These are phyloP conservation scores for Todiramphus saurophagus DNA, from an alignment of 2,113 vertebrate genomes.

Conservation along the genomic window DNA sequence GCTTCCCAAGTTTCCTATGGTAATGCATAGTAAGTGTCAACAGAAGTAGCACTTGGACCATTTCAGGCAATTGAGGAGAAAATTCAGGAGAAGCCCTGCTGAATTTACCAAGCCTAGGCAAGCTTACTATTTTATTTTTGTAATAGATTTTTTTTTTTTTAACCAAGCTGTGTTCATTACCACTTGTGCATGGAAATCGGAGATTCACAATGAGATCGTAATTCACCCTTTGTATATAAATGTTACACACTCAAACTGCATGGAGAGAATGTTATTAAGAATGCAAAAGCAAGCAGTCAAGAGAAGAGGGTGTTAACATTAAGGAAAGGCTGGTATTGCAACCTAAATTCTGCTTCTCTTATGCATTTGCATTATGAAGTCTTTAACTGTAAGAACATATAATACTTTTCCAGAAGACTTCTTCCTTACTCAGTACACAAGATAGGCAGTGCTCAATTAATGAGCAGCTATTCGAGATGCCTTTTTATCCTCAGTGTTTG, in stretches of 20 bases:
- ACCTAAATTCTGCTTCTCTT: neutral
- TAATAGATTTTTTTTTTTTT: neutral
- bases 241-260: neutral
- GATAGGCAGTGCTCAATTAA: neutral
- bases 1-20: neutral
- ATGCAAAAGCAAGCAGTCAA: neutral
- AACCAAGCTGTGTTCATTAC: neutral
- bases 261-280: neutral
- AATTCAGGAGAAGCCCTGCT: neutral
- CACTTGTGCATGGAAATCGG: neutral
- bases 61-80: constrained; percentile 7
- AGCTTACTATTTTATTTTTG: neutral
- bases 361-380: neutral
- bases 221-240: neutral
- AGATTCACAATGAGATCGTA: neutral
- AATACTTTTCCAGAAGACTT: neutral
- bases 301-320: neutral
- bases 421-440: neutral
- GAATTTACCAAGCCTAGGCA: constrained; percentile 29
- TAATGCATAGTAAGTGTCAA: neutral
- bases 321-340: neutral
- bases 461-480: neutral
- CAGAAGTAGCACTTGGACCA: neutral
- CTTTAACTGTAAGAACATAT: neutral
- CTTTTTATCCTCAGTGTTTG: neutral